phyloP scores from a whole-genome alignment of 2,113 vertebrate species.

The Lates calcarifer region DNA sequence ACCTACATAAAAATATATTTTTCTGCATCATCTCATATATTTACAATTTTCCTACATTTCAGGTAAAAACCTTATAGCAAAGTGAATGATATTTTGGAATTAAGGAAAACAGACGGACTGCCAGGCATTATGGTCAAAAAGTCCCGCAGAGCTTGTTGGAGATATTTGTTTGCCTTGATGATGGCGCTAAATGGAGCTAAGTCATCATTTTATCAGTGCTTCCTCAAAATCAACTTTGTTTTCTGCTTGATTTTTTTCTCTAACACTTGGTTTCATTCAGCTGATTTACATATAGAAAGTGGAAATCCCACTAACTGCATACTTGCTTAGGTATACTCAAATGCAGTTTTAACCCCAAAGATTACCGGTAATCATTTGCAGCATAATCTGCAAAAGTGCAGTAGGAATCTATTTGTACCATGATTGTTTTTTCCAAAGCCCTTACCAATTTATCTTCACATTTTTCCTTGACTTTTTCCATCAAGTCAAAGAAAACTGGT shows the following conservation, averaged over 20 bases:
- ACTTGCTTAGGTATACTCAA: background rate
- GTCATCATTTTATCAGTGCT: constrained; percentile 34
- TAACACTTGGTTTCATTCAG: background rate
- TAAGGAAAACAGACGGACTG: background rate
- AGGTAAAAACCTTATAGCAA: background rate
- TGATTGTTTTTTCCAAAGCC: no score
- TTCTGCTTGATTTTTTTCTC: background rate
- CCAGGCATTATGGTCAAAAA: background rate
- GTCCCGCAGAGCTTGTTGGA: no score
- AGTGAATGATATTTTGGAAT: background rate
- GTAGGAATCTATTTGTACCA: no score
- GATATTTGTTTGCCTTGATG: background rate
- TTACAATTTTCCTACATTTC: background rate
- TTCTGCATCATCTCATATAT: background rate
- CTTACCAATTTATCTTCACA: no score
- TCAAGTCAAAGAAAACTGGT: no score
- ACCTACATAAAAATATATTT: background rate
- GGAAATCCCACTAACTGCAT: constrained; percentile 4
- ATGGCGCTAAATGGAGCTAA: background rate
- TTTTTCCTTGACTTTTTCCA: no score
- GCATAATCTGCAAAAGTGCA: no score
- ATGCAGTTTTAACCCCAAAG: background rate
- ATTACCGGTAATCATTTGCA: no score
- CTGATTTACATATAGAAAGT: constrained; percentile 40
- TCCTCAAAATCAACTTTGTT: constrained; percentile 20